Conservation (phyloP, 2,888 invertebrate genomes). For the Lasius platythorax region DNA sequence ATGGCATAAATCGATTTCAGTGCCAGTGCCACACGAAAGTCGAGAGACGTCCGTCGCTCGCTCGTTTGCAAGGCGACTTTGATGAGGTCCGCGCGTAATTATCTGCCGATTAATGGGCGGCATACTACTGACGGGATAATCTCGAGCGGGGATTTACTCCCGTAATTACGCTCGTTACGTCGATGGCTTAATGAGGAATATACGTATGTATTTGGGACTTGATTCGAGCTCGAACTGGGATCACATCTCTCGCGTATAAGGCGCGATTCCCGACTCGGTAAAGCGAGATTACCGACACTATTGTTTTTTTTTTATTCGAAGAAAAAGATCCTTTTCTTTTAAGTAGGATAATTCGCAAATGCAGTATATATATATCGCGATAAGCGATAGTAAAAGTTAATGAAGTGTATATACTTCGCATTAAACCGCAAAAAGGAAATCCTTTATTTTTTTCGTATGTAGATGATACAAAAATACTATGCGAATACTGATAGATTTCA, state of each 20-base stretch:
- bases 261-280: background rate
- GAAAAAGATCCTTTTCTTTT: background rate
- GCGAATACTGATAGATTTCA: background rate
- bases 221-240: background rate
- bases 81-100: constrained; percentile 49
- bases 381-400: background rate
- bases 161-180: constrained; percentile 45
- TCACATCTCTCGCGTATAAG: constrained; percentile 1
- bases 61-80: constrained; percentile 32
- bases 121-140: constrained; percentile 29
- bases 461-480: background rate
- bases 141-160: constrained; percentile 22
- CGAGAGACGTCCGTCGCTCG: constrained; percentile 11
- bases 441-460: background rate
- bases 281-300: background rate
- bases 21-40: constrained; percentile 41
- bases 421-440: background rate
- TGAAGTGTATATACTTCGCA: background rate
- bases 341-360: background rate
- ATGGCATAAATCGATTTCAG: constrained; percentile 47
- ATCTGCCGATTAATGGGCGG: constrained; percentile 39
- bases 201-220: constrained; percentile 20
- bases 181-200: constrained; percentile 41
- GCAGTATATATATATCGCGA: background rate
- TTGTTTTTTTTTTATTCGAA: background rate